Base-by-base conservation (phyloP, 2,888 invertebrate genomes). In the Isoperla grammatica region DNA sequence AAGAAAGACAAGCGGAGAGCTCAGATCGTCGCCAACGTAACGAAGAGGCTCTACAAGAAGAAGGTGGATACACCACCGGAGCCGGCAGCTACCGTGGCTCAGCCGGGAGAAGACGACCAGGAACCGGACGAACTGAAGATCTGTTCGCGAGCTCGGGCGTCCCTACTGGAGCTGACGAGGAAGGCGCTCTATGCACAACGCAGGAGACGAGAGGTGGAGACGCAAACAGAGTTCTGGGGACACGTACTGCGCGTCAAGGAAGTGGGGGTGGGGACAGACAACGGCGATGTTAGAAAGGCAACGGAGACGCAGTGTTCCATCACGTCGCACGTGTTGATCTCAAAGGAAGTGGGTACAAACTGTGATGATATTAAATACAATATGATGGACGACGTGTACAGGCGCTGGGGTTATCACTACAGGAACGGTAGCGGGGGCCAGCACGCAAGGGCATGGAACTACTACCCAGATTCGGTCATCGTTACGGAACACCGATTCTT, bases 21-120 rank as follows among this genome's bases (percentile, higher is more conserved):
- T 17, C 83, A 85, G 72, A 85, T 86, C 55, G 84, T 87, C 2
- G 85, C 86, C 2, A 85, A 85, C 0, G 87, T 87, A 2, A 87
- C 87, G 2, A 81, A 82, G 66, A 75, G 86, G 66, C 73, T 87
- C 12, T 87, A 86, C 69, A 78, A 81, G 13, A 48, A 56, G 23
- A 62, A 56, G 46, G 63, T 63, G 50, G 54, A 59, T 49, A n/a
- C 40, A n/a, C 60, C 60, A 37, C 54, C 60, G n/a, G 59, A 61
- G 37, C 49, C 45, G 4, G 45, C 20, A 9, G 43, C 46, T 4
- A 12, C 43, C 54, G 15, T 19, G 23, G 43, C 56, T n/a, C 19
- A 53, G 22, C 42, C 35, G 9, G 60, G 55, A 9, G 58, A 55
- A 6, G 35, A 57, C 8, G 61, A 63, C 64, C 77, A 77, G 65